Conservation (phyloP, 2,888 invertebrate species). For the Harpalus rubripes region DNA sequence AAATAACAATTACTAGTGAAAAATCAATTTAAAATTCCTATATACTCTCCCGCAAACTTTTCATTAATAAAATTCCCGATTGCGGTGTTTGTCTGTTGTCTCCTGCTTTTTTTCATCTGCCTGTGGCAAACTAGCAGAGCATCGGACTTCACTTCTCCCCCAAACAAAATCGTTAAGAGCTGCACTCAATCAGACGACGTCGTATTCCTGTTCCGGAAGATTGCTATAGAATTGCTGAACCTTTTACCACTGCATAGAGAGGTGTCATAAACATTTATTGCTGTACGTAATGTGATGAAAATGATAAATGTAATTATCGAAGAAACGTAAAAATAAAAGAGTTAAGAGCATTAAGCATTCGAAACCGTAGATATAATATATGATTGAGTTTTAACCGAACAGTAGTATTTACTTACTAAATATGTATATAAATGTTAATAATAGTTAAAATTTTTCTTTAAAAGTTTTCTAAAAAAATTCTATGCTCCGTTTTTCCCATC, state of each 20-base stretch:
- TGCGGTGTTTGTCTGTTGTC: neutral
- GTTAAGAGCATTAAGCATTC: too few species aligned
- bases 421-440: too few species aligned
- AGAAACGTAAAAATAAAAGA: neutral
- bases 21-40: neutral
- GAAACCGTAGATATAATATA: too few species aligned
- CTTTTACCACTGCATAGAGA: neutral
- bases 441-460: too few species aligned
- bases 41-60: neutral
- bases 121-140: neutral
- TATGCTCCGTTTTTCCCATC: too few species aligned
- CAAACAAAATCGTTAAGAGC: constrained; percentile 39
- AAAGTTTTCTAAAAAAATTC: too few species aligned
- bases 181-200: constrained; percentile 34
- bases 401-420: too few species aligned
- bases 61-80: neutral
- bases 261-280: constrained; percentile 21
- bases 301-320: constrained; percentile 4
- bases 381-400: too few species aligned
- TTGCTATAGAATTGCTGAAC: constrained; percentile 6
- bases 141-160: neutral
- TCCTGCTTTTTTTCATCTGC: constrained; percentile 11
- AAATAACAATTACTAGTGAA: neutral
- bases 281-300: neutral
- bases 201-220: constrained; percentile 4